Base-by-base conservation (phyloP, 2,888 invertebrate genomes). In the Plebejus anna region DNA sequence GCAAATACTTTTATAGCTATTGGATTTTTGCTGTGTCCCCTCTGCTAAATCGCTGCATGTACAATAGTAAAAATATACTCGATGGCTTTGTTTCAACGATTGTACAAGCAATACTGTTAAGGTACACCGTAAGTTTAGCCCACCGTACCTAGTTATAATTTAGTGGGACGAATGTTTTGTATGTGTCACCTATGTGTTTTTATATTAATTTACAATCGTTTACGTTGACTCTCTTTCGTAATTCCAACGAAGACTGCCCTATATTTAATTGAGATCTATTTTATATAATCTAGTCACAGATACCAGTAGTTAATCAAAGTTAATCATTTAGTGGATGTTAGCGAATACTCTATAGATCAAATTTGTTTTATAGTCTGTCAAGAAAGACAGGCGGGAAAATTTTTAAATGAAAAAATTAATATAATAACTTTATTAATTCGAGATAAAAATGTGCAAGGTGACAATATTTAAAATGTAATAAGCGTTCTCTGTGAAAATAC, bases 181-280 rank as follows among this genome's bases (percentile, higher is more conserved):
- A 87, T 85, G 84, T 83, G 77, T 83, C 80, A 87, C 83, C 83
- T 87, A 87, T 86, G 86, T 82, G 83, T 84, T 82, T 85, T 90
- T 90, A 86, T 84, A 77, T 88, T 87, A 80, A 83, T 90, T 90
- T 89, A 89, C 88, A 90, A 88, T 86, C 83, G 88, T 90, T 91
- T 91, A 85, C 83, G 88, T 90, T 91, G 85, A 88, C 86, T 86
- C 86, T 90, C 87, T 90, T 89, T 90, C 90, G 91, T 91, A 90
- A 91, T 89, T 92, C 92, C 92, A 92, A 91, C 90, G 86, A 93
- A 93, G 93, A 93, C 93, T 94, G 93, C 91, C 93, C 92, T 93
- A 92, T 90, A 91, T 89, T 91, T 92, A 92, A 92, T 91, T 91
- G 90, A 92, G 86, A 91, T 91, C 90, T 93, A 92, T 93, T 93